Evolutionary conservation across 2,797 vertebrate genomes (phyloP), one percentile per base, ranked within the genome.

Genomic region (Iguana delicatissima): DNA sequence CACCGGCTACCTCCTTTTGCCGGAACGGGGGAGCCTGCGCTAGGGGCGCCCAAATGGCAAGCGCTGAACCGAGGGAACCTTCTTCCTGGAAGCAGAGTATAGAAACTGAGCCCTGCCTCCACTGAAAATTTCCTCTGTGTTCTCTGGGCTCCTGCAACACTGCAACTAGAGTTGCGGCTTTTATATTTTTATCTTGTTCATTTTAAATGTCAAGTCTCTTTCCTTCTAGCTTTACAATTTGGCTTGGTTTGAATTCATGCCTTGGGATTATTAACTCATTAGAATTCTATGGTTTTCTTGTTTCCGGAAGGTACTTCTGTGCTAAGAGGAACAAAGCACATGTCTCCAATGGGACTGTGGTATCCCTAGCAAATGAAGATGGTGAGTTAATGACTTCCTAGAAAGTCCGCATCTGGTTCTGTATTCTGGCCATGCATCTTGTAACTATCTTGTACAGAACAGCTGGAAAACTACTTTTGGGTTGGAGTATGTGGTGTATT

Each of bases 321-420:
- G 86, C 59, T 35, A 77, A 72, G 74, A 73, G 80, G 62, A 84
- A 88, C 18, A 91, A 82, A 32, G 35, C 18, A 80, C 74, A 16
- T 7, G 4, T 6, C 13, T 46, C 80, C 72, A 87, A 69, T 84
- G 62, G 80, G 35, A 59, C 12, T 79, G 7, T 50, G n/a, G 12
- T 14, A 8, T 52, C 6, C 55, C 1, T 35, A n/a, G 35, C 7
- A 69, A 84, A 69, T n/a, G 57, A 76, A 24, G 26, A 84, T 79
- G 80, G 90, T 91, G 24, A 87, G 90, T 91, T 79, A 87, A 87
- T 79, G 42, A 67, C 13, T 38, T 32, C 22, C 2, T 32, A 74
- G 32, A 55, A 20, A 89, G 84, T 38, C 35, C 62, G 32, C 42
- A 38, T 13, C 8, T 3, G 3, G 3, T 18, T 81, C 72, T 24